Conservation (phyloP, 1,140 invertebrate species). For the Oscheius sp. region DNA sequence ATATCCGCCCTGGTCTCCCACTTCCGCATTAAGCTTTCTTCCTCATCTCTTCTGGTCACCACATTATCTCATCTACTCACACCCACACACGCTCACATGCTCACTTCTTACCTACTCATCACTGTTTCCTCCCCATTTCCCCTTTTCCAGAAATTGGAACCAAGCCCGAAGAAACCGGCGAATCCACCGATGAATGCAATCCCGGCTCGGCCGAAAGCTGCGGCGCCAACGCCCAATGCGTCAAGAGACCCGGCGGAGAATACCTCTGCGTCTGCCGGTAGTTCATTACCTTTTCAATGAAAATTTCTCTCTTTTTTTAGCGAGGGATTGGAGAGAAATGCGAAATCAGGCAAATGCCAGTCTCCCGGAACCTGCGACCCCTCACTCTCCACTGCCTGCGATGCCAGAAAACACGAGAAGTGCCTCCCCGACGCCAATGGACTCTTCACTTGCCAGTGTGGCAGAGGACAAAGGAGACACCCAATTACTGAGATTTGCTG, state of each 20-base stretch:
- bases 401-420: conserved; percentile 56
- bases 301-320: conserved; percentile 15
- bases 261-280: conserved; percentile 41
- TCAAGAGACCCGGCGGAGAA: conserved; percentile 20
- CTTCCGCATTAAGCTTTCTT: too few species aligned
- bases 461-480: conserved; percentile 49
- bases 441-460: conserved; percentile 56
- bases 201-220: conserved; percentile 25
- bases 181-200: conserved; percentile 20
- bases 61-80: too few species aligned
- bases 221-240: conserved; percentile 40
- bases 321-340: conserved; percentile 50
- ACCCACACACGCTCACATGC: too few species aligned
- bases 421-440: conserved; percentile 54
- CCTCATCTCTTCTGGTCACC: too few species aligned
- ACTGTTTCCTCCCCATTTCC: too few species aligned
- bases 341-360: conserved; percentile 46
- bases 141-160: conserved; percentile 28
- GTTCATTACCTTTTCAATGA: background rate
- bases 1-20: too few species aligned
- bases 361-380: conserved; percentile 58
- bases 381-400: conserved; percentile 43
- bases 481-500: conserved; percentile 58
- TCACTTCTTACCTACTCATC: too few species aligned
- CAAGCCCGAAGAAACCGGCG: conserved; percentile 1